These are phyloP conservation scores for Ceyx cyanopectus DNA, from an alignment of 2,113 vertebrate species.

Conservation along the genomic window DNA sequence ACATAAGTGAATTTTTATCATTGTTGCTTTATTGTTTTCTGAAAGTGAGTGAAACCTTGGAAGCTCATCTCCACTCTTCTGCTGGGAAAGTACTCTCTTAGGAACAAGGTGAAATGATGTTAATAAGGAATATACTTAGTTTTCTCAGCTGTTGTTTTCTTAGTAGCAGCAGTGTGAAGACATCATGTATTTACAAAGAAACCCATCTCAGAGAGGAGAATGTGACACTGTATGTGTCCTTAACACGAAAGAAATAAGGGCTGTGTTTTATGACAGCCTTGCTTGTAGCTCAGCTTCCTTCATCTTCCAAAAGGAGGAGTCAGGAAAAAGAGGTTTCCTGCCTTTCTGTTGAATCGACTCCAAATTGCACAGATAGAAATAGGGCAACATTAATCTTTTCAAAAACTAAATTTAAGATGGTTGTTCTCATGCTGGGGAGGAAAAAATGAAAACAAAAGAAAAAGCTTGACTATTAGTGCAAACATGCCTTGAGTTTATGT, in stretches of 20 bases:
- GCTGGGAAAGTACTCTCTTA: background rate
- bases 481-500: background rate
- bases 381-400: background rate
- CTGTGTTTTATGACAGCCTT: background rate
- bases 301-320: background rate
- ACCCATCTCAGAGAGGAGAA: background rate
- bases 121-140: background rate
- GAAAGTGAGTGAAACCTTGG: background rate
- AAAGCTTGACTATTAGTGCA: background rate
- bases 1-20: background rate
- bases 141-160: background rate
- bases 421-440: background rate
- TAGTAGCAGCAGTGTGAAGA: background rate
- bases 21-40: background rate
- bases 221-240: background rate
- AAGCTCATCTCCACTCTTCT: background rate
- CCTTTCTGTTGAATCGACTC: background rate
- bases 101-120: background rate
- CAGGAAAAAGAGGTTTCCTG: background rate
- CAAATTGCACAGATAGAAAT: background rate
- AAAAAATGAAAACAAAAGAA: too few relatives aligned
- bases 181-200: background rate
- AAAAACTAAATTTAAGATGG: background rate
- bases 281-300: background rate
- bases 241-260: background rate